Base-by-base conservation (phyloP, 2,797 vertebrate genomes). In the Melanotaenia nigrans region DNA sequence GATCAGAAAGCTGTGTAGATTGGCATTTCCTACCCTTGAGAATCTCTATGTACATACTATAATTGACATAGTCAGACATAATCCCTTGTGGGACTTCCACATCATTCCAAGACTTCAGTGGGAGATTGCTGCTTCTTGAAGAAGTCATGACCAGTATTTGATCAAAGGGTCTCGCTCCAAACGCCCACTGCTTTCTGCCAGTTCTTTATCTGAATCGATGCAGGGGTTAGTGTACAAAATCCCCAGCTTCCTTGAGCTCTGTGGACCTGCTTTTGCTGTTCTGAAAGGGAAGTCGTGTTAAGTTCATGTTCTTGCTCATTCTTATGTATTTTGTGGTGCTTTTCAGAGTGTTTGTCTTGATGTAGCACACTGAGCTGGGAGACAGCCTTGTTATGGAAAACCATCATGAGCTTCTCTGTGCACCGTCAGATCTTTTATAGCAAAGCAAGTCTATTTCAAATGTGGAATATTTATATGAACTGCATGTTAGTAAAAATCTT, bases 91-190 rank as follows among this genome's bases (percentile, higher is more conserved):
- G 89, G 87, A 89, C 79, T 79, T 82, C 69, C 74, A 20, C 78
- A 71, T 83, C 81, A 85, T 91, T 92, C 88, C 82, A 81, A 89
- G 89, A 90, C 86, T 89, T 86, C 73, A 86, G 85, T 79, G 86
- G 90, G 82, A 90, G 87, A 90, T 88, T 85, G 89, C 85, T 83
- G 85, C 85, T 82, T 84, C 90, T 90, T 83, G 78, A 83, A 87
- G 86, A 90, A 93, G 90, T 89, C 89, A 91, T 88, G 91, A 89
- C 90, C 90, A 90, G 83, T 85, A 87, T 92, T 90, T 91, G 91
- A 92, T 94, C 91, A 93, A 93, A 93, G 90, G 71, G 79, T 73
- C 89, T 75, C 57, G 79, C 90, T 90, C 85, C 87, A 83, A 81
- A 89, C 86, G 85, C 91, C 90, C 89, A 90, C 89, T 76, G 84